phyloP scores from a whole-genome alignment of 2,113 vertebrate genomes.

The Coreoperca whiteheadi region DNA sequence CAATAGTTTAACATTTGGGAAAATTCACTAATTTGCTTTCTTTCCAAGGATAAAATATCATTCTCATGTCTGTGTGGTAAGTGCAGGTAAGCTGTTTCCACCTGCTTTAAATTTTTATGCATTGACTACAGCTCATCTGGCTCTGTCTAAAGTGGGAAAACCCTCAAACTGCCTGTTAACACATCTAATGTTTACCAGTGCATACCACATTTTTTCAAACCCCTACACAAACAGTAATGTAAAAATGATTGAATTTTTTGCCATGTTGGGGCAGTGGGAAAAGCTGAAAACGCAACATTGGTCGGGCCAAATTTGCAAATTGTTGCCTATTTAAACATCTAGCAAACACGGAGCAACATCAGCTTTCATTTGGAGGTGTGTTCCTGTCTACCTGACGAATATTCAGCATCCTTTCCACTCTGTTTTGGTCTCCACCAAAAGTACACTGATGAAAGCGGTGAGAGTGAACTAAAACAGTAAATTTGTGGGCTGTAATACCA shows the following conservation, averaged over 20 bases:
- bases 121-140: not conserved
- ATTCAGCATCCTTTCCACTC: not conserved
- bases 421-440: not conserved
- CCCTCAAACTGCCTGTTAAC: not conserved
- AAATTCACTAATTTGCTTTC: not conserved
- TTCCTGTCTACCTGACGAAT: not conserved
- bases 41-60: not conserved
- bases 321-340: not conserved
- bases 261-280: not conserved
- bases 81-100: not conserved
- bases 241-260: not conserved
- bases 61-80: not conserved
- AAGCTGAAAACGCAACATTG: not conserved
- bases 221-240: not conserved
- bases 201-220: not conserved
- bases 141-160: not conserved
- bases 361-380: not conserved
- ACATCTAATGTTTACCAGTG: not conserved
- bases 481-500: not conserved
- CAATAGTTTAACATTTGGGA: not conserved
- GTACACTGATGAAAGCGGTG: not conserved
- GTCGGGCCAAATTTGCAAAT: not conserved
- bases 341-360: not conserved
- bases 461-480: not conserved
- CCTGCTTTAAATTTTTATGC: too few relatives aligned